Conservation (phyloP, 2,113 vertebrate genomes). For the Aspidoscelis tigris region DNA sequence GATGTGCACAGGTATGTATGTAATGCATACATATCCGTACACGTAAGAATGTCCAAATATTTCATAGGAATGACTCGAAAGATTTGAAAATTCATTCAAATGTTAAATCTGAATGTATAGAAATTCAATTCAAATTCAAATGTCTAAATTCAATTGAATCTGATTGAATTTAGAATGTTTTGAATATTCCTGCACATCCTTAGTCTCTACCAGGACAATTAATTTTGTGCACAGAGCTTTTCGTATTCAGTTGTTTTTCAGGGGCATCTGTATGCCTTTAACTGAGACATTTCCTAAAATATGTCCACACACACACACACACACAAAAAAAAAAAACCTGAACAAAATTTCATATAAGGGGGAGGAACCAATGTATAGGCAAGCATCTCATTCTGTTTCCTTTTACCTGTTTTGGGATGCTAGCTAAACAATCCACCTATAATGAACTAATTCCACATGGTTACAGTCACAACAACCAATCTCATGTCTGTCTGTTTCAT, state of each 20-base stretch:
- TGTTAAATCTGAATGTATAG: no score
- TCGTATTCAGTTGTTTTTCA: slow-evolving; percentile 21
- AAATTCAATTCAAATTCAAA: no score
- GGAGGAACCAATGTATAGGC: slow-evolving; percentile 55
- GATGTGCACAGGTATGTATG: no score
- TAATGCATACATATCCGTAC: no score
- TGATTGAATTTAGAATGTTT: no score
- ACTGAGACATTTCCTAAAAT: not conserved
- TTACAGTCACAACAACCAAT: slow-evolving; percentile 50
- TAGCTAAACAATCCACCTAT: slow-evolving; percentile 14
- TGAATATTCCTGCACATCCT: no score
- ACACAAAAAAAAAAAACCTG: not conserved
- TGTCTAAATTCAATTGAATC: not conserved
- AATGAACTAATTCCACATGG: slow-evolving; percentile 51
- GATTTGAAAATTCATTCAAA: no score
- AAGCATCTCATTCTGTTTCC: slow-evolving; percentile 15
- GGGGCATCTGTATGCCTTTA: not conserved
- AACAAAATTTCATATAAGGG: slow-evolving; percentile 39
- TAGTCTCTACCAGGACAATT: not conserved
- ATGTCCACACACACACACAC: not conserved
- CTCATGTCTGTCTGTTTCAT: slow-evolving; percentile 44
- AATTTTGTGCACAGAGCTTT: not conserved
- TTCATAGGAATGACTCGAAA: no score
- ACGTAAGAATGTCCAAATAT: no score
- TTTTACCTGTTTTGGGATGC: slow-evolving; percentile 18